Evolutionary conservation across 64 coral and sea anemone genomes (phyloP).

Genomic region (Stichodactyla mertensii): DNA sequence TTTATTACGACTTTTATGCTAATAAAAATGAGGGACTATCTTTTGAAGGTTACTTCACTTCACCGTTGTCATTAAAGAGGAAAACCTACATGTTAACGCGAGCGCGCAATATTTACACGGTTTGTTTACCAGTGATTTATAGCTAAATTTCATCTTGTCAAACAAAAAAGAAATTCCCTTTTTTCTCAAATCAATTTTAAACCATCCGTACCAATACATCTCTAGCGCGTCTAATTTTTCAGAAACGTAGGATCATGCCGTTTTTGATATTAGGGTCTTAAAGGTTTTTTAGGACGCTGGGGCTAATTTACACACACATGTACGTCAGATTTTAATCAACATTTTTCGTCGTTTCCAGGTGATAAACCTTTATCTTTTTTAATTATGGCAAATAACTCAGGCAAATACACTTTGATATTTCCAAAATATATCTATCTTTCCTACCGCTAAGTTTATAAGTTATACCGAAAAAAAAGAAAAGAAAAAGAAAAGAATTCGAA

Average conservation of each 20-base stretch:
- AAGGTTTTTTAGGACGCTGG: neutral
- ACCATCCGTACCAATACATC: neutral
- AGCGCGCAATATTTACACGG: neutral
- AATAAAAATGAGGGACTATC: neutral
- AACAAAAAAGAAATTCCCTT: neutral
- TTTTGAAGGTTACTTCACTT: conserved; percentile 1
- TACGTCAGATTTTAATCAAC: neutral
- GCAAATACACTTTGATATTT: neutral
- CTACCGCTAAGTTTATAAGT: neutral
- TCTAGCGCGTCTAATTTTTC: neutral
- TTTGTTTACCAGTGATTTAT: neutral
- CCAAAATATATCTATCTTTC: neutral
- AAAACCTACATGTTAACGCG: neutral
- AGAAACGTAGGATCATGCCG: neutral
- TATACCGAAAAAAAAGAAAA: neutral
- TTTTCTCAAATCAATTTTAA: neutral
- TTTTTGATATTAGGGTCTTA: neutral
- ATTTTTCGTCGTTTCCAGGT: neutral
- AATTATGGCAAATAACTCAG: neutral
- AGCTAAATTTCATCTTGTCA: neutral
- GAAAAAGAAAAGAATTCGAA: neutral
- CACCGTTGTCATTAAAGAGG: conserved; percentile 3
- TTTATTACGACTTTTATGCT: neutral
- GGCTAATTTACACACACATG: neutral
- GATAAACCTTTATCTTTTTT: neutral